Evolutionary conservation across 2,797 vertebrate genomes (phyloP), one percentile per base, ranked within the genome.

Genomic region (Eulemur albifrons): DNA sequence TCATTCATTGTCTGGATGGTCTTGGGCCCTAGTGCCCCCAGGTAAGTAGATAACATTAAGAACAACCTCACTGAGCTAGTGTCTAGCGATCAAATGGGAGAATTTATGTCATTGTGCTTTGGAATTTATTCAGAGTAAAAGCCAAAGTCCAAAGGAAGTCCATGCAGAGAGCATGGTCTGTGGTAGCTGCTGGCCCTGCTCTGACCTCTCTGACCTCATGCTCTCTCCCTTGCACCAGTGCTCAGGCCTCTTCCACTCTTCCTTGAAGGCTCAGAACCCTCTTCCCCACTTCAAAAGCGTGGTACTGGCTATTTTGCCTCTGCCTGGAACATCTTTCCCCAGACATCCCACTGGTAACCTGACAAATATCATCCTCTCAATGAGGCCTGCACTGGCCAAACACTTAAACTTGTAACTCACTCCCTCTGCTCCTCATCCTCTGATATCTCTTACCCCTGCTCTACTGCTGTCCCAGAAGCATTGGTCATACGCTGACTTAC

Each of bases 21-120:
- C 50, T 70, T 65, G 63, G 7, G 40, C 43, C 80, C 88, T 67
- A n/a, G 59, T 76, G 81, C 32, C 17, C 25, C 9, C 43, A 92
- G 73, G 45, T 17, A 59, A 65, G 67, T 67, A 65, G 48, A 38
- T 54, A 57, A 73, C 61, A 38, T 1, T 30, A 50, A 91, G n/a
- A 65, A 20, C 13, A 93, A 85, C 12, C 0, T 48, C 57, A 65
- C 8, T 21, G 38, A 95, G 17, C 30, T 54, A 25, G 12, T 45
- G 25, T 85, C 77, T 50, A 40, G 54, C 76, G 52, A 91, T 63
- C 72, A 52, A 75, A 35, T 79, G 30, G 61, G 67, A 92, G 72
- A 86, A 70, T 61, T 85, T 72, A 77, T 48, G 9, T 65, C 35
- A 43, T 2, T 30, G n/a, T 63, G 48, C 17, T 85, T 77, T 38